phyloP scores from a whole-genome alignment of 2,888 invertebrate species.

The Lamellibrachia columna region DNA sequence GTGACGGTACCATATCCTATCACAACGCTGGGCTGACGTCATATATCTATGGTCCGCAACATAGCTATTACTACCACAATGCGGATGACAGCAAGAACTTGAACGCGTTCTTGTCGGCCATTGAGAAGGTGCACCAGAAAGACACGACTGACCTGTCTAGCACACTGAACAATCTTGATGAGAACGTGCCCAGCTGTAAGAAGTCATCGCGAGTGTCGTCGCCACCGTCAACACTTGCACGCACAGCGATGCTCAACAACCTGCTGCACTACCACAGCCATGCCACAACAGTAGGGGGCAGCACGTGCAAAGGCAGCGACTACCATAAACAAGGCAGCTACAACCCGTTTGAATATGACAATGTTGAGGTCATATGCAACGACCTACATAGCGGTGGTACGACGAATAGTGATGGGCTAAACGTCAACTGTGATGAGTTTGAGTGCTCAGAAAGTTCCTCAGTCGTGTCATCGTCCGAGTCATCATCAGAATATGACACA shows the following conservation, averaged over 20 bases:
- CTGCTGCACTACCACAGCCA: neutral
- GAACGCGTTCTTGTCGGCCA: slow-evolving; percentile 59
- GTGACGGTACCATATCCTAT: neutral
- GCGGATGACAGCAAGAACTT: slow-evolving; percentile 55
- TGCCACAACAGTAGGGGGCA: neutral
- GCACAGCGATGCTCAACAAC: slow-evolving; percentile 18
- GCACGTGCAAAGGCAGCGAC: slow-evolving; percentile 13
- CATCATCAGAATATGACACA: slow-evolving; percentile 48
- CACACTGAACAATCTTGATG: slow-evolving; percentile 34
- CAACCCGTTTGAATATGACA: slow-evolving; percentile 54
- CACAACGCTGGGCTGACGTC: slow-evolving; percentile 39
- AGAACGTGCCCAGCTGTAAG: neutral
- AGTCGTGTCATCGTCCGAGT: slow-evolving; percentile 30
- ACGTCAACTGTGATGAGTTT: slow-evolving; percentile 20
- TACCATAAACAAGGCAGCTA: neutral
- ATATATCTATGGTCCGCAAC: slow-evolving; percentile 33
- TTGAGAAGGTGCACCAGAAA: slow-evolving; percentile 59
- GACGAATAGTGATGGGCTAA: neutral
- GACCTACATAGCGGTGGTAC: slow-evolving; percentile 45
- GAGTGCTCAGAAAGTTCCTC: slow-evolving; percentile 31
- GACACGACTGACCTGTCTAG: slow-evolving; percentile 38
- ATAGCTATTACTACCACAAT: neutral
- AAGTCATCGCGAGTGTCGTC: neutral
- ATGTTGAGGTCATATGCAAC: slow-evolving; percentile 62
- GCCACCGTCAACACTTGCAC: neutral